Conservation (phyloP, 2,888 invertebrate species). For the Stomorhina lunata region DNA sequence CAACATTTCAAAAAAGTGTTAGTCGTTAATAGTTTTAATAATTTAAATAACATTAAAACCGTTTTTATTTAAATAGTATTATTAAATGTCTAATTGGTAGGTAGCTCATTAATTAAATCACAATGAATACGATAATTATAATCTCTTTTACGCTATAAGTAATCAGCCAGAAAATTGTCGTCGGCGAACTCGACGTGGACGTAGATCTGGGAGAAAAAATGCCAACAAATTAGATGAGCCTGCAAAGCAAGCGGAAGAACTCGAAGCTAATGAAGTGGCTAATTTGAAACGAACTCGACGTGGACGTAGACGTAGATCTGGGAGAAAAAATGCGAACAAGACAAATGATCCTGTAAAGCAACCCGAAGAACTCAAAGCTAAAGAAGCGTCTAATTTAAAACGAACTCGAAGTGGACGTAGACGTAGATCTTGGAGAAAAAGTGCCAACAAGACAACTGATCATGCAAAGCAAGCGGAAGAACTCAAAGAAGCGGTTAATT, state of each 20-base stretch:
- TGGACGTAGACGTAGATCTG: no score
- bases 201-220: no score
- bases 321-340: no score
- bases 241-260: not conserved
- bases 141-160: not conserved
- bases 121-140: not conserved
- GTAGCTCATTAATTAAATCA: not conserved
- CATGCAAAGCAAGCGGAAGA: not conserved
- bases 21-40: no score
- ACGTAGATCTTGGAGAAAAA: no score
- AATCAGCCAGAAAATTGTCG: no score
- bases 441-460: not conserved
- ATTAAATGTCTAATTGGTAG: not conserved
- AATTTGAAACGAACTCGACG: no score
- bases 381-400: slow-evolving; percentile 13
- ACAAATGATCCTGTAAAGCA: not conserved
- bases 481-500: not conserved
- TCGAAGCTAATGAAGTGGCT: no score
- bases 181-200: not conserved
- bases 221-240: not conserved
- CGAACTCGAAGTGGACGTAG: no score
- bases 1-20: slow-evolving; percentile 7
- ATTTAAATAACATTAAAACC: not conserved
- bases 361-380: not conserved
- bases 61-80: not conserved